Evolutionary conservation across 2,113 vertebrate species (phyloP).

Genomic region (Riparia riparia): DNA sequence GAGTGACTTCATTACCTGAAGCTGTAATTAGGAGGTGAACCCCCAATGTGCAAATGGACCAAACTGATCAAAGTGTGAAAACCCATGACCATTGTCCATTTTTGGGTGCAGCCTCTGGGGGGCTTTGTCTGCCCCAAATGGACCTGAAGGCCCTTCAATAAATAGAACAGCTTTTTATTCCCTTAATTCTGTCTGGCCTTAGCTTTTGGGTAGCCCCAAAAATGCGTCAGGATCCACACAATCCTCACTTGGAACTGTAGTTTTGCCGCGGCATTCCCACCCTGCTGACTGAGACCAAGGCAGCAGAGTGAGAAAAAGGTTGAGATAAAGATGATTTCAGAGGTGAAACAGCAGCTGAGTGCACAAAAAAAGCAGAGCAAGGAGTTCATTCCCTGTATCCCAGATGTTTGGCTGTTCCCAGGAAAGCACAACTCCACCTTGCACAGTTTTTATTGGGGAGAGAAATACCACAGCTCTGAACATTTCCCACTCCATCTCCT

Average conservation of each 20-base stretch:
- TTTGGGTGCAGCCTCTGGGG: not conserved
- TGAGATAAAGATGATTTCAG: not conserved
- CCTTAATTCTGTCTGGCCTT: not conserved
- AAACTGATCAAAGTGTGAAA: not conserved
- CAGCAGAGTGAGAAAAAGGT: not conserved
- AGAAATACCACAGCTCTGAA: not conserved
- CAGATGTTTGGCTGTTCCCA: not conserved
- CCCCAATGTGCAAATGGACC: not conserved
- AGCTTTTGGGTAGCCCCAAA: not conserved
- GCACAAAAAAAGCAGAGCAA: not conserved
- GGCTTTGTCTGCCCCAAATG: not conserved
- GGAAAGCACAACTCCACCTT: not conserved
- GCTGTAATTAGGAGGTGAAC: not conserved
- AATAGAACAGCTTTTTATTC: not conserved
- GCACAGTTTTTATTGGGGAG: not conserved
- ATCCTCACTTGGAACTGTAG: not conserved
- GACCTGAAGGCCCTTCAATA: not conserved
- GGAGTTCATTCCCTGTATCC: not conserved
- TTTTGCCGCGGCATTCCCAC: not conserved
- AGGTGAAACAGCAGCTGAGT: not conserved
- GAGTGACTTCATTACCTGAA: not conserved
- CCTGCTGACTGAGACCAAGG: not conserved
- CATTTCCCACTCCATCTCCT: not conserved
- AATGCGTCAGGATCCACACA: not conserved
- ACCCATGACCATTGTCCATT: rapidly evolving